phyloP scores from a whole-genome alignment of 1,140 invertebrate species.

The Heliothis virescens region DNA sequence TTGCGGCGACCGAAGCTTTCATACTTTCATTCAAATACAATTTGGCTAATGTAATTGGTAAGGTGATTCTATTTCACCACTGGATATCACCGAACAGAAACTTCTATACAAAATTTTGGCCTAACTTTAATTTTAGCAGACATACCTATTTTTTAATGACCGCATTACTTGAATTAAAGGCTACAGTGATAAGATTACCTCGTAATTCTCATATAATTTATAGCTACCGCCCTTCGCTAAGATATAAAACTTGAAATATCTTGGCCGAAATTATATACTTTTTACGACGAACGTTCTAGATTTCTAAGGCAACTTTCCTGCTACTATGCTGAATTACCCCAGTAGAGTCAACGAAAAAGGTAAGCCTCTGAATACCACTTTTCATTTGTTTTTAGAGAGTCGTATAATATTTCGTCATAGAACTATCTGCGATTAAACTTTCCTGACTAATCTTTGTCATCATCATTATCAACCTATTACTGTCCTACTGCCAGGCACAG shows the following conservation, averaged over 20 bases:
- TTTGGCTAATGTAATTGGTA: constrained; percentile 79
- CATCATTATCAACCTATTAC: too few relatives aligned
- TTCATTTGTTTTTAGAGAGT: too few relatives aligned
- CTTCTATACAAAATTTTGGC: constrained; percentile 53
- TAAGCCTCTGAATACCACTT: too few relatives aligned
- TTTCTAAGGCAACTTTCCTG: background rate
- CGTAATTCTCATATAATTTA: constrained; percentile 45
- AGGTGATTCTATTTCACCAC: constrained; percentile 66
- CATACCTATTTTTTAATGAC: constrained; percentile 19
- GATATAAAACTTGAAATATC: constrained; percentile 27
- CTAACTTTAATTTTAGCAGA: constrained; percentile 34
- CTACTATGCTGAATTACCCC: too few relatives aligned
- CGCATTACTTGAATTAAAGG: constrained; percentile 50
- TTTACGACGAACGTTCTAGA: background rate
- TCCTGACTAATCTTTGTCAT: too few relatives aligned
- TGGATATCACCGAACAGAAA: constrained; percentile 54
- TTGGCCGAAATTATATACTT: constrained; percentile 27
- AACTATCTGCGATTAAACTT: too few relatives aligned
- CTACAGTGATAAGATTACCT: constrained; percentile 50
- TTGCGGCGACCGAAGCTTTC: constrained; percentile 67
- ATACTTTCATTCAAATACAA: constrained; percentile 73
- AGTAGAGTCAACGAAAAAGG: too few relatives aligned
- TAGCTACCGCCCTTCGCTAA: background rate
- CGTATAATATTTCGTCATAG: too few relatives aligned
- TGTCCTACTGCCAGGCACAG: too few relatives aligned